Evolutionary conservation across 2,113 vertebrate genomes (phyloP), one percentile per base, ranked within the genome.

Genomic region (Nettapus auritus): DNA sequence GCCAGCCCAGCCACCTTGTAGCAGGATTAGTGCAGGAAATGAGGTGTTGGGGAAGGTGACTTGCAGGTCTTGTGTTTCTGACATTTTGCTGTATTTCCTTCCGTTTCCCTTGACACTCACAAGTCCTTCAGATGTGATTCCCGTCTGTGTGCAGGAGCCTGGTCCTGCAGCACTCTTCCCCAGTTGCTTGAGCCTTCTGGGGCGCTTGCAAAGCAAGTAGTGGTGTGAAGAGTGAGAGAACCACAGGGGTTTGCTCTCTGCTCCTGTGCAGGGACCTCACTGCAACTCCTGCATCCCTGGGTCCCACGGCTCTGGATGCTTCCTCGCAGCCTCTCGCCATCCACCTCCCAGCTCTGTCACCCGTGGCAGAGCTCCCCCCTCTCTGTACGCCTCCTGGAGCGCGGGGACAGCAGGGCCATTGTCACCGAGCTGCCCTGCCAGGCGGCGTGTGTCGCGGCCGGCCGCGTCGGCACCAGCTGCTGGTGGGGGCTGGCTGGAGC

Each of bases 371-470:
- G 66, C 69, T 67, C 46, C 18, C 18, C 84, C 33, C 48, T 79
- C 44, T 71, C 86, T 1, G 0, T 29, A 64, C 53, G 17, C 13
- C 26, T 68, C 53, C 62, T 0, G 0, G 85, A 20, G 8, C 1
- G 0, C 0, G 9, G 69, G 52, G 86, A 97, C 96, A 97, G 89
- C 1, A 0, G 70, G 71, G 83, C 66, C 93, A 94, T 95, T 95
- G 95, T 96, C 87, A 67, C 50, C 22, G 81, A 56, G 67, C 34
- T 0, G 2, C 57, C 91, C 95, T 96, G 84, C 89, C 91, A 95
- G 91, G 91, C 81, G 0, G 44, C 0, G 17, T 91, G 87, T 95
- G 87, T 78, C 68, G 86, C 50, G 13, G 69, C 48, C 14, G 21
- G 19, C 53, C 3, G 8, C 28, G 3, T 31, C 19, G 9, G 25